These are phyloP conservation scores for Brachyptera risi DNA, from an alignment of 2,888 invertebrate species.

Conservation along the genomic window DNA sequence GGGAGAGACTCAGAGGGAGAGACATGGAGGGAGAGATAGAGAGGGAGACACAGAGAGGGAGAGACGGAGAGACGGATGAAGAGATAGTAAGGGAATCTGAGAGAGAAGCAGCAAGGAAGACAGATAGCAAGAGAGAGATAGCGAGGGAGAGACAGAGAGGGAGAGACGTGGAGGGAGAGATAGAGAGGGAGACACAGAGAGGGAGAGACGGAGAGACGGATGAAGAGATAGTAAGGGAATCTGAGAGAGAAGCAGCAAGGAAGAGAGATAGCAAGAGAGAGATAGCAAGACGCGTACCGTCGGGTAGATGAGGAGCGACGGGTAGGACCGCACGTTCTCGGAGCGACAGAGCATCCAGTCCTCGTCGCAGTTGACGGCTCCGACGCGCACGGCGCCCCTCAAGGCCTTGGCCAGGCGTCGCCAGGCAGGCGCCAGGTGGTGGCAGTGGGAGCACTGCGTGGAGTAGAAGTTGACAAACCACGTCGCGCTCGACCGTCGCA, in stretches of 20 bases:
- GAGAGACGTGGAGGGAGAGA: no score
- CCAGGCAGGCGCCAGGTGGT: constrained; percentile 78
- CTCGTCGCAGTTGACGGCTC: constrained; percentile 85
- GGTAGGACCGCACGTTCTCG: constrained; percentile 70
- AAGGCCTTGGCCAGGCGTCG: constrained; percentile 69
- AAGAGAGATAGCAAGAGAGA: background rate
- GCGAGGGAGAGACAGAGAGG: no score
- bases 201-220: background rate
- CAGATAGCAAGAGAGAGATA: no score
- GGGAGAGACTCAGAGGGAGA: no score
- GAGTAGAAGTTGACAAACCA: constrained; percentile 90
- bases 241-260: background rate
- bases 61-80: no score
- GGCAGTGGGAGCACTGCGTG: constrained; percentile 81
- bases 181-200: background rate
- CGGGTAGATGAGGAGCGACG: constrained; percentile 67
- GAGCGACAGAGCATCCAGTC: constrained; percentile 73
- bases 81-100: no score
- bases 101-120: no score
- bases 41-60: no score
- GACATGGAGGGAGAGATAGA: no score
- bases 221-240: background rate
- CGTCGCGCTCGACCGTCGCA: constrained; percentile 58
- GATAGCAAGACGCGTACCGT: constrained; percentile 42
- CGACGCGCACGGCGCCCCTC: constrained; percentile 74